Conservation (phyloP, 2,113 vertebrate genomes). For the Seriola rivoliana region DNA sequence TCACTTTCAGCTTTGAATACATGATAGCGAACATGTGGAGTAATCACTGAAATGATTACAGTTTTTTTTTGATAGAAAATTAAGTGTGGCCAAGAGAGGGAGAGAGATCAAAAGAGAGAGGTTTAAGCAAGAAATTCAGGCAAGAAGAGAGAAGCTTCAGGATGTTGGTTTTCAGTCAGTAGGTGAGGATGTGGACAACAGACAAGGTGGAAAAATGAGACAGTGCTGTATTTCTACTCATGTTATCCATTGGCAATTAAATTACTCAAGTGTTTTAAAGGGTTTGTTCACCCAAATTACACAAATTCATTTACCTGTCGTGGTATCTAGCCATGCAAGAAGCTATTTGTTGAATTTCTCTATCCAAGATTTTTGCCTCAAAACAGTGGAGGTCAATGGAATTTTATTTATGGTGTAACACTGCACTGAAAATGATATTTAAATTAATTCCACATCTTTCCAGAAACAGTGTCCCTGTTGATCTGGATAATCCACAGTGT, state of each 20-base stretch:
- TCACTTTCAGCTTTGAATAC: background rate
- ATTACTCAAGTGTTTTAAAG: too few species aligned
- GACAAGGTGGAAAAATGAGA: background rate
- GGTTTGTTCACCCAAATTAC: background rate
- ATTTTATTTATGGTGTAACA: background rate
- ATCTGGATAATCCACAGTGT: background rate
- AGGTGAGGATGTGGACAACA: background rate
- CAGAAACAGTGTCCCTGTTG: background rate
- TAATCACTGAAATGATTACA: conserved; percentile 3
- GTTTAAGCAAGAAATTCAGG: background rate
- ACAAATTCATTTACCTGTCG: background rate
- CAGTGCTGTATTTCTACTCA: background rate
- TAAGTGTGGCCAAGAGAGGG: background rate
- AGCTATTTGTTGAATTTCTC: background rate
- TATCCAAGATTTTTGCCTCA: background rate
- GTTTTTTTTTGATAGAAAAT: background rate
- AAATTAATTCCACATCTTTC: background rate
- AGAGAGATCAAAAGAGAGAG: background rate
- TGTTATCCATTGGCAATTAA: background rate
- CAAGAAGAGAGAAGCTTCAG: background rate
- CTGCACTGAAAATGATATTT: background rate
- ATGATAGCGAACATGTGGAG: conserved; percentile 5
- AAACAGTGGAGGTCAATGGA: background rate
- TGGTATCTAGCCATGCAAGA: too few species aligned
- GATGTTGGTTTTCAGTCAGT: background rate